Evolutionary conservation across 2,888 invertebrate species (phyloP).

Genomic region (Athalia rosae): DNA sequence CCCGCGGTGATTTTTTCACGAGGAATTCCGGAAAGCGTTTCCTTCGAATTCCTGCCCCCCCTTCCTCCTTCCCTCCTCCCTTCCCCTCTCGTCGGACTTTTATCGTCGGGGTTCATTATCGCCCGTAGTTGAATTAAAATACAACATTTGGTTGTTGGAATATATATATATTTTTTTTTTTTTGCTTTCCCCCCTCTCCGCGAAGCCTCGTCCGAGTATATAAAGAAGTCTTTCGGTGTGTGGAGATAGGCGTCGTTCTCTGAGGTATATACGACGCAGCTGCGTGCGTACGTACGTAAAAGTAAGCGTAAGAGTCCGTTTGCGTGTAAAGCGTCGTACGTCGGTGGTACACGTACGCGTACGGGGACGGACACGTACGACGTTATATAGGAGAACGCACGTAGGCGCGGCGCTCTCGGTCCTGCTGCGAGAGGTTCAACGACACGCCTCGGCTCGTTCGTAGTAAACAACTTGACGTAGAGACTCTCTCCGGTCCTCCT

Average conservation of each 20-base stretch:
- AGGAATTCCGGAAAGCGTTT: too few species aligned
- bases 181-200: too few species aligned
- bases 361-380: background rate
- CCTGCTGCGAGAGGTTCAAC: conserved; percentile 67
- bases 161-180: too few species aligned
- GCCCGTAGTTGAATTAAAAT: too few species aligned
- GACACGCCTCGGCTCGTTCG: conserved; percentile 71
- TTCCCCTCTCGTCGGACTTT: too few species aligned
- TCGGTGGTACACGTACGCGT: background rate
- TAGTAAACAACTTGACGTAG: conserved; percentile 71
- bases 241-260: background rate
- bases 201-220: too few species aligned
- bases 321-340: background rate
- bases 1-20: too few species aligned
- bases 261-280: conserved; percentile 8
- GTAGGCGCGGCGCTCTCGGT: conserved; percentile 45
- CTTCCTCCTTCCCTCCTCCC: too few species aligned
- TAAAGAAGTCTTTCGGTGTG: background rate
- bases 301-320: conserved; percentile 12
- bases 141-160: too few species aligned
- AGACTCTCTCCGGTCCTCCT: conserved; percentile 57
- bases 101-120: too few species aligned
- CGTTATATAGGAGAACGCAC: conserved; percentile 18
- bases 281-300: conserved; percentile 18
- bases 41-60: too few species aligned